Evolutionary conservation across 2,888 invertebrate species (phyloP).

Genomic region (Amitus sp.): DNA sequence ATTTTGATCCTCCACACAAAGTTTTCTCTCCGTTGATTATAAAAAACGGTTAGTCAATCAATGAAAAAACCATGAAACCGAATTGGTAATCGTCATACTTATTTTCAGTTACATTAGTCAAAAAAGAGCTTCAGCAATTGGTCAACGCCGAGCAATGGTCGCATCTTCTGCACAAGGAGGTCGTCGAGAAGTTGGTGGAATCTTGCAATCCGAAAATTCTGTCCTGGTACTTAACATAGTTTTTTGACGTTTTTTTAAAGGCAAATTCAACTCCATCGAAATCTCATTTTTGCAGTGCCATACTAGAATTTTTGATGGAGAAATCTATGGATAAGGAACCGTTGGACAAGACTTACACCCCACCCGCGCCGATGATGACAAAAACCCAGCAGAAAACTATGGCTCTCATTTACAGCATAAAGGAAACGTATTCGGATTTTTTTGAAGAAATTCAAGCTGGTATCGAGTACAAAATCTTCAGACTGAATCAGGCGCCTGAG

Average conservation of each 20-base stretch:
- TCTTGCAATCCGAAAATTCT: constrained; percentile 41
- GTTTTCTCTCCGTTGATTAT: not conserved
- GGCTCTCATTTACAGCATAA: constrained; percentile 59
- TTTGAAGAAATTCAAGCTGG: constrained; percentile 44
- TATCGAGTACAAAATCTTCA: constrained; percentile 53
- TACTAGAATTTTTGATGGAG: constrained; percentile 46
- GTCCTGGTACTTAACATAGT: constrained; percentile 53
- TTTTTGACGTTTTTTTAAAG: not conserved
- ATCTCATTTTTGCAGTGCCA: constrained; percentile 37
- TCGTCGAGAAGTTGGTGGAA: constrained; percentile 42
- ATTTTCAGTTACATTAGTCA: constrained; percentile 48
- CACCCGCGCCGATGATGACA: constrained; percentile 67
- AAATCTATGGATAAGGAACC: constrained; percentile 44
- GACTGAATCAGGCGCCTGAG: constrained; percentile 30
- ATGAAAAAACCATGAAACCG: too few relatives aligned
- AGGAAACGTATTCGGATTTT: constrained; percentile 48
- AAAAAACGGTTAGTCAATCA: not conserved
- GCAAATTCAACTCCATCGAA: not conserved
- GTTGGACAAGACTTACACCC: constrained; percentile 59
- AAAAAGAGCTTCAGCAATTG: constrained; percentile 45
- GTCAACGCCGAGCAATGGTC: constrained; percentile 47
- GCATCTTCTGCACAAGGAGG: constrained; percentile 39
- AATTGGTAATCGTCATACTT: not conserved
- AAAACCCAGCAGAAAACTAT: constrained; percentile 62
- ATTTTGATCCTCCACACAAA: too few relatives aligned